phyloP scores from a whole-genome alignment of 1,140 invertebrate species.

The Panulirus ornatus region DNA sequence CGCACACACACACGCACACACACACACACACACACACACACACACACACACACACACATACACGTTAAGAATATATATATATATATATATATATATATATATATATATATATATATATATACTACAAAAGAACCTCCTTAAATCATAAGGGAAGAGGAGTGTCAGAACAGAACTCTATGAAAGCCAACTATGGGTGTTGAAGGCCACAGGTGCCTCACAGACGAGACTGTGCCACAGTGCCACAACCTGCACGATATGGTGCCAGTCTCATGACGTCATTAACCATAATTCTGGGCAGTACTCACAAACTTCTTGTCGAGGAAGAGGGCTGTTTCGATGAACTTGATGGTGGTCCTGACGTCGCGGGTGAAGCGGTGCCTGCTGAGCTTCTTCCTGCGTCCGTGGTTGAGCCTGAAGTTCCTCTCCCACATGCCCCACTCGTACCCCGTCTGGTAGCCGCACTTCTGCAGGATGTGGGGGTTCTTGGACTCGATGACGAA shows the following conservation, averaged over 20 bases:
- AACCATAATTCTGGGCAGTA: constrained; percentile 37
- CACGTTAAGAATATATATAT: not conserved
- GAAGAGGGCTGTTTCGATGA: constrained; percentile 73
- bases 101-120: too few species aligned
- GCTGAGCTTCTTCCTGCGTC: constrained; percentile 67
- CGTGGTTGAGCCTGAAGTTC: constrained; percentile 52
- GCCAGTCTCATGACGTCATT: not conserved
- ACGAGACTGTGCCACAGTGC: not conserved
- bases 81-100: too few species aligned
- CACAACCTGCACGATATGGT: not conserved
- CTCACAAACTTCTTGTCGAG: constrained; percentile 74
- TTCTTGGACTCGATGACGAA: constrained; percentile 73
- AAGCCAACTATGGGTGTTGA: not conserved
- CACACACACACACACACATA: constrained; percentile 20
- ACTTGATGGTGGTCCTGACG: constrained; percentile 67
- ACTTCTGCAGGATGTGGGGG: constrained; percentile 72
- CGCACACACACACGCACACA: constrained; percentile 16
- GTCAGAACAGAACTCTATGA: too few species aligned
- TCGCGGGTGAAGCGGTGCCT: constrained; percentile 65
- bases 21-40: constrained; percentile 32
- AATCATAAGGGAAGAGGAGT: too few species aligned
- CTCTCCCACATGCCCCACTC: constrained; percentile 64
- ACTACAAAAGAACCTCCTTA: too few species aligned
- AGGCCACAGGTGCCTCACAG: not conserved
- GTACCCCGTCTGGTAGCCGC: constrained; percentile 61